A percentile compares a stretch with the other conserved stretches of the same genome.
Conservation (phyloP, 2,113 vertebrate species). For the Chloebia gouldiae region DNA sequence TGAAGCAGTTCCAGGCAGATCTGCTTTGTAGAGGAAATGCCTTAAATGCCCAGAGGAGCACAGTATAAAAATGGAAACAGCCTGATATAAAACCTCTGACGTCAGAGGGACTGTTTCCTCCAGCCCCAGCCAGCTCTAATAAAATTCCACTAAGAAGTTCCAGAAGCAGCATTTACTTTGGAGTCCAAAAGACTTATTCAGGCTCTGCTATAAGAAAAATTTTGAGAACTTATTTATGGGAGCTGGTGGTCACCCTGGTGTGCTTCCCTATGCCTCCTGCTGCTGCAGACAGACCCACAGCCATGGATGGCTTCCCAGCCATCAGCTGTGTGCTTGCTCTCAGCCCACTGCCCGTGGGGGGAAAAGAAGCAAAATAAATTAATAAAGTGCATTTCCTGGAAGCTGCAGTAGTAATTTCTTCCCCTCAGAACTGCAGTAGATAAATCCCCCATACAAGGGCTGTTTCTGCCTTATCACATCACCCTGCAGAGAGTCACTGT, state of each 20-base stretch:
- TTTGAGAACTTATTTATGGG: background rate
- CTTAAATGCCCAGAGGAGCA: conserved; percentile 27
- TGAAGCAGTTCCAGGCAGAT: background rate
- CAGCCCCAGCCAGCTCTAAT: conserved; percentile 17
- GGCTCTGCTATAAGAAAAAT: background rate
- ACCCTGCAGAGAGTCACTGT: background rate
- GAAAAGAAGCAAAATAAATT: background rate
- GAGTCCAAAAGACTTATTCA: background rate
- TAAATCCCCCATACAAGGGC: background rate
- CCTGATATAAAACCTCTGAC: conserved; percentile 10
- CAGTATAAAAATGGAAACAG: conserved; percentile 31
- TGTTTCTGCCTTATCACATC: background rate
- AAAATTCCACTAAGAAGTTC: conserved; percentile 2
- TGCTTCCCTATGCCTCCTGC: background rate
- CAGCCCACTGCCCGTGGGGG: background rate
- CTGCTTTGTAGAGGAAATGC: background rate
- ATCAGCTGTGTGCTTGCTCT: background rate
- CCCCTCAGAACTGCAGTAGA: background rate
- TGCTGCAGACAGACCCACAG: background rate
- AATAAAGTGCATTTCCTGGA: background rate
- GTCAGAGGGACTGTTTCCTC: conserved; percentile 22
- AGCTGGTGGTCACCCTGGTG: background rate
- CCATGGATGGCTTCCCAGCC: background rate
- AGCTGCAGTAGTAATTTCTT: background rate
- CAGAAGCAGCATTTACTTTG: background rate